phyloP scores from a whole-genome alignment of 1,140 invertebrate genomes.

The Lerema accius region DNA sequence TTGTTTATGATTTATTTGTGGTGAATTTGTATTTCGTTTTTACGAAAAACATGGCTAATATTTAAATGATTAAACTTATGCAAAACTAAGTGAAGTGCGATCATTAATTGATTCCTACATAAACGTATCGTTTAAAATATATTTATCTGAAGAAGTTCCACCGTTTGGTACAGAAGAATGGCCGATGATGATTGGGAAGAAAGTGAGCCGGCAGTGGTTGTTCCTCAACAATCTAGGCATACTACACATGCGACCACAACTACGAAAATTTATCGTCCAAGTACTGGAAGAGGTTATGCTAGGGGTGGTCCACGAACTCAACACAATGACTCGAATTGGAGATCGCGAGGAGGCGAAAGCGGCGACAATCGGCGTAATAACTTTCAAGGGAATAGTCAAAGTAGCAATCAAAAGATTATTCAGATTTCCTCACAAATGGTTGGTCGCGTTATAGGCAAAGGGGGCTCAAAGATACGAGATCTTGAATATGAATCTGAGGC shows the following conservation, averaged over 20 bases:
- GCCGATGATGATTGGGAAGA: constrained; percentile 57
- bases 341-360: constrained; percentile 43
- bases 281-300: constrained; percentile 38
- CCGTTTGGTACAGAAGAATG: too few species aligned
- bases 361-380: constrained; percentile 39
- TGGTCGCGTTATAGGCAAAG: constrained; percentile 84
- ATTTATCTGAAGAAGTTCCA: too few species aligned
- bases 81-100: too few species aligned
- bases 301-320: constrained; percentile 40
- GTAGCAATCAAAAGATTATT: constrained; percentile 61
- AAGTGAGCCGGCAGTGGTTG: constrained; percentile 34
- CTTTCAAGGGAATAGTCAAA: constrained; percentile 32
- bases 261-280: constrained; percentile 37
- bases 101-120: too few species aligned
- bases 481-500: constrained; percentile 82
- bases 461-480: constrained; percentile 89
- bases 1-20: too few species aligned
- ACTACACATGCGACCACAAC: constrained; percentile 36
- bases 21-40: too few species aligned
- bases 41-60: too few species aligned
- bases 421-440: constrained; percentile 64
- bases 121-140: too few species aligned
- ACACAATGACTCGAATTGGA: constrained; percentile 53
- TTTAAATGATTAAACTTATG: too few species aligned
- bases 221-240: constrained; percentile 23